Evolutionary conservation across 2,888 invertebrate genomes (phyloP).

Genomic region (Rhorus exstirpatorius): DNA sequence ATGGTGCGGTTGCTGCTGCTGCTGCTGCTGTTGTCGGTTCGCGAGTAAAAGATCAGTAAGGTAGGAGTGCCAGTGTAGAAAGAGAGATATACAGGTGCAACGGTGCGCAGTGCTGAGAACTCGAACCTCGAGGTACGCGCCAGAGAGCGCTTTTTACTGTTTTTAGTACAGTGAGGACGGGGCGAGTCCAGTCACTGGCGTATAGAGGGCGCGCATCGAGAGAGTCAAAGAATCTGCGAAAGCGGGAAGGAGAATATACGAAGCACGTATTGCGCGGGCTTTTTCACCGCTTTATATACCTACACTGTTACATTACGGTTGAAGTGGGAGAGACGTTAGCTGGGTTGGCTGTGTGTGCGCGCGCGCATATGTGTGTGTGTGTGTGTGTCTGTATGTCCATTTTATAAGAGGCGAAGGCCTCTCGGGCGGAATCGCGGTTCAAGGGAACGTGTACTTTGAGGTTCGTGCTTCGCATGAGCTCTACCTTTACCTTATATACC

Average conservation of each 20-base stretch:
- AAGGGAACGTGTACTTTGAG: conserved; percentile 71
- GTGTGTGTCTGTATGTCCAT: conserved; percentile 14
- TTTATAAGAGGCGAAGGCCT: conserved; percentile 54
- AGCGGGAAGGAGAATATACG: conserved; percentile 32
- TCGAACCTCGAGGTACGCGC: conserved; percentile 60
- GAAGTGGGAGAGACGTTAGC: conserved; percentile 55
- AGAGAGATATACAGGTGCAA: conserved; percentile 78
- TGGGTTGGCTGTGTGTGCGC: no score
- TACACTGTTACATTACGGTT: conserved; percentile 69
- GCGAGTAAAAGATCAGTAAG: conserved; percentile 76
- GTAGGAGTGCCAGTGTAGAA: conserved; percentile 76
- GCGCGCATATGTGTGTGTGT: neutral
- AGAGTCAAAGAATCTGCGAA: conserved; percentile 42
- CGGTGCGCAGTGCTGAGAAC: conserved; percentile 73
- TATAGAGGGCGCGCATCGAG: conserved; percentile 58
- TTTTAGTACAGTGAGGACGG: conserved; percentile 67
- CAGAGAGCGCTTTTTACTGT: conserved; percentile 72
- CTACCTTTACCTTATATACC: conserved; percentile 19
- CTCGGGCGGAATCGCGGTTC: conserved; percentile 72
- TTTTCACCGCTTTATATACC: conserved; percentile 53
- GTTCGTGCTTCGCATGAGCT: conserved; percentile 62
- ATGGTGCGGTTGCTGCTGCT: conserved; percentile 52
- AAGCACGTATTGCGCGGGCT: conserved; percentile 50
- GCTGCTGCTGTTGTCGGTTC: conserved; percentile 59
- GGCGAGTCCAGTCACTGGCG: conserved; percentile 17